Base-by-base conservation (phyloP, 2,888 invertebrate genomes). In the Drosophila paramelanica region DNA sequence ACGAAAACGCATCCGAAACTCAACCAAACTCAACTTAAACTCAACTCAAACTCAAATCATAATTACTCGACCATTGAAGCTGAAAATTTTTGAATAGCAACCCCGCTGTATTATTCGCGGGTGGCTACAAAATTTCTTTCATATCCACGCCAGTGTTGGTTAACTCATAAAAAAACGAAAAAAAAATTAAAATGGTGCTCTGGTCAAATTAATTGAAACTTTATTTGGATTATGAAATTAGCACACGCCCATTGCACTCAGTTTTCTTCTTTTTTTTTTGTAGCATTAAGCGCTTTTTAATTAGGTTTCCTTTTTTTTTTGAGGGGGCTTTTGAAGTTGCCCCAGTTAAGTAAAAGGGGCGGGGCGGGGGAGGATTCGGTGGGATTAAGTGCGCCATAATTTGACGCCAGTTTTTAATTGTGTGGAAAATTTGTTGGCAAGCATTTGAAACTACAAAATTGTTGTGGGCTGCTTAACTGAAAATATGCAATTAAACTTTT, bases 191-290 rank as follows among this genome's bases (percentile, higher is more conserved):
- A 80, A 72, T 69, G 76, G 65, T 67, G 67, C 47, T 67, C 73
- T 77, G 77, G 64, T 61, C 70, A 81, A 87, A 83, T 84, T 84
- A 87, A 80, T 87, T 87, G 88, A 82, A 88, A 89, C 86, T 87
- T 89, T 89, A 84, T 89, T 87, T 85, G 89, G 85, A 85, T 87
- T 87, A 87, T 87, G 75, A 77, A 87, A 88, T 87, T 87, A 89
- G 81, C 86, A 81, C 85, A 81, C 71, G 81, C 59, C 70, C 82
- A 78, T 71, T 46, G 73, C 67, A 43, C 68, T n/a, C 59, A 55
- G 73, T 38, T 31, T 46, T 31, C 17, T 55, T 55, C 51, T 65
- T 59, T 73, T 57, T 51, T 53, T 65, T 60, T 51, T 53, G 62
- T 60, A 59, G 64, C 56, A 82, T 84, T 87, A 84, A 82, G 81